Percentiles rank a stretch among this genome's conserved stretches.
These are phyloP conservation scores for Chloroclysta siterata DNA, from an alignment of 2,888 invertebrate species.

Conservation along the genomic window DNA sequence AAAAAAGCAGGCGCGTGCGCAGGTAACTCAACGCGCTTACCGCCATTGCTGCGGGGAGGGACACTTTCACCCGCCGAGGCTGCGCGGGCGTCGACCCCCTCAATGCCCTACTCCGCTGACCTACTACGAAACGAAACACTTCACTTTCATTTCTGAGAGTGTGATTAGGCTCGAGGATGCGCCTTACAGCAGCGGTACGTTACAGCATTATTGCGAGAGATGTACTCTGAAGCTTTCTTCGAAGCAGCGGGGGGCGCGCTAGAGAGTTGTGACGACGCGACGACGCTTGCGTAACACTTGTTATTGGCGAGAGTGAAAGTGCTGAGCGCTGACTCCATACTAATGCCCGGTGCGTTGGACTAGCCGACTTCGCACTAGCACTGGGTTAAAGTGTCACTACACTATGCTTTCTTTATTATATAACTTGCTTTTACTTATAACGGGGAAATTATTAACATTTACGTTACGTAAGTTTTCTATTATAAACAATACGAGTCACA, in stretches of 20 bases:
- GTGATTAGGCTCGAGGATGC: conserved; percentile 77
- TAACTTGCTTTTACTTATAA: conserved; percentile 68
- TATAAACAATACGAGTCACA: conserved; percentile 18
- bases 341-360: conserved; percentile 74
- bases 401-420: conserved; percentile 68
- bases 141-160: conserved; percentile 82
- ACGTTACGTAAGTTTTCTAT: conserved; percentile 18
- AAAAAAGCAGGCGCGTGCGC: conserved; percentile 81
- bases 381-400: conserved; percentile 77
- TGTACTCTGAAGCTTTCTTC: conserved; percentile 37
- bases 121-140: conserved; percentile 79
- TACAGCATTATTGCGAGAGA: conserved; percentile 62
- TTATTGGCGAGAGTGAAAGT: conserved; percentile 82
- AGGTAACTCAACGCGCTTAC: conserved; percentile 65
- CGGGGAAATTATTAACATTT: conserved; percentile 48
- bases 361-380: conserved; percentile 54
- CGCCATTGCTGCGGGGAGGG: conserved; percentile 66
- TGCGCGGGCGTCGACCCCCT: conserved; percentile 82
- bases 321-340: conserved; percentile 79
- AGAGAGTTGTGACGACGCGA: conserved; percentile 65
- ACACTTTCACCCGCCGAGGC: conserved; percentile 83
- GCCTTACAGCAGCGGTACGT: conserved; percentile 59
- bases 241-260: conserved; percentile 53
- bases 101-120: conserved; percentile 82
- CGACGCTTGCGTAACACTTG: conserved; percentile 77